A percentile compares a stretch with the other conserved stretches of the same genome.
Evolutionary conservation across 1,140 invertebrate species (phyloP).

Genomic region (Apis florea): DNA sequence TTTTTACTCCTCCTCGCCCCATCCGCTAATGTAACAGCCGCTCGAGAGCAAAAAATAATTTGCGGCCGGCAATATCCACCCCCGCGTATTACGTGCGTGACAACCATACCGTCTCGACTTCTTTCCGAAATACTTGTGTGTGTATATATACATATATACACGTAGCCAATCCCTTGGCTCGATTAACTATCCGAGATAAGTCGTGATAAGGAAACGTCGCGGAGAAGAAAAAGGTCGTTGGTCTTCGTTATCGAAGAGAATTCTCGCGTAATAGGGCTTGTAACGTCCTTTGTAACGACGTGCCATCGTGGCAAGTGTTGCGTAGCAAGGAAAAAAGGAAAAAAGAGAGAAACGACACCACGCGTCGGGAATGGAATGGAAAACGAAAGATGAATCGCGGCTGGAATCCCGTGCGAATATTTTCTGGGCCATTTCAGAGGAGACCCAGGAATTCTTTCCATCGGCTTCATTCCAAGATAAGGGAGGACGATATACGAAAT

Average conservation of each 20-base stretch:
- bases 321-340: not conserved
- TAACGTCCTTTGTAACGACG: slow-evolving; percentile 34
- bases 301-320: slow-evolving; percentile 27
- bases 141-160: too few species aligned
- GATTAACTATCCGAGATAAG: not conserved
- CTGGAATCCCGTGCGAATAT: slow-evolving; percentile 41
- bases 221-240: not conserved
- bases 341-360: not conserved
- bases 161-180: not conserved
- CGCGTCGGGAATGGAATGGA: not conserved
- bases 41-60: slow-evolving; percentile 19
- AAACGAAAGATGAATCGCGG: slow-evolving; percentile 9
- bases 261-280: slow-evolving; percentile 40
- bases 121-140: not conserved
- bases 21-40: slow-evolving; percentile 19
- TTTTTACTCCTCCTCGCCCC: slow-evolving; percentile 36
- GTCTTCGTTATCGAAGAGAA: slow-evolving; percentile 30
- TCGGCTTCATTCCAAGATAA: slow-evolving; percentile 55
- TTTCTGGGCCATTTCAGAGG: slow-evolving; percentile 33
- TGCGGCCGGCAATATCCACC: too few species aligned
- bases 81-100: not conserved
- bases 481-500: slow-evolving; percentile 35
- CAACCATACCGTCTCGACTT: not conserved
- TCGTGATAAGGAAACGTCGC: not conserved
- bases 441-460: slow-evolving; percentile 40